Evolutionary conservation across 1,140 invertebrate genomes (phyloP), one percentile per base, ranked within the genome.

Genomic region (Lamellibrachia luymesi): DNA sequence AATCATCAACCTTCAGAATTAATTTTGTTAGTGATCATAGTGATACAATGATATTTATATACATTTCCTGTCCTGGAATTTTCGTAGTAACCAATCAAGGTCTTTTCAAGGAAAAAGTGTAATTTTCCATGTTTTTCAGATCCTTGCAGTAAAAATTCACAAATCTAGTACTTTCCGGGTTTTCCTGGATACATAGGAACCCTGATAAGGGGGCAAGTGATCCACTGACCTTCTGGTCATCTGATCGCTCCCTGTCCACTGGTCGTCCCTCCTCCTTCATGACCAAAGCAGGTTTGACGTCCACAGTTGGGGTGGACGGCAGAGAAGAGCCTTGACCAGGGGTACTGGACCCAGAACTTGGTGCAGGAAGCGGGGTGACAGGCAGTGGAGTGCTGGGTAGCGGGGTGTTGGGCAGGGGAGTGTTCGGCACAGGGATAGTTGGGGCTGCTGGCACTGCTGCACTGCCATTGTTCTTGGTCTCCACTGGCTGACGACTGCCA

Each of bases 241-340:
- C 49, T 10, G 50, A 6, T 92, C 50, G 90, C 17, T 93, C 91
- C 27, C 27, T 64, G 90, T 91, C 93, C n/a, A 93, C 52, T 50
- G 92, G 64, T 17, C 64, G 13, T 2, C 64, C 91, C 52, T 92
- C 93, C 22, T 50, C 51, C n/a, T 38, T 92, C 17, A 52, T 90
- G 7, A 50, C 17, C 91, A 93, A 10, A 2, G 22, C n/a, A 25
- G 93, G 93, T 50, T 93, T 93, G 17, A 93, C 50, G 50, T 93
- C 93, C n/a, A 93, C 64, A 25, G 92, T 92, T 90, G 92, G 92
- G 50, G 92, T 92, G 50, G 49, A 38, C 8, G 91, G 38, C 51
- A 92, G 91, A 91, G 90, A 51, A n/a, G 91, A 13, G 64, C 64
- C 64, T 22, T 80, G 64, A 91, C 90, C 27, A 13, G 92, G 92